Evolutionary conservation across 2,797 vertebrate genomes (phyloP).

Genomic region (Hirundo rustica): DNA sequence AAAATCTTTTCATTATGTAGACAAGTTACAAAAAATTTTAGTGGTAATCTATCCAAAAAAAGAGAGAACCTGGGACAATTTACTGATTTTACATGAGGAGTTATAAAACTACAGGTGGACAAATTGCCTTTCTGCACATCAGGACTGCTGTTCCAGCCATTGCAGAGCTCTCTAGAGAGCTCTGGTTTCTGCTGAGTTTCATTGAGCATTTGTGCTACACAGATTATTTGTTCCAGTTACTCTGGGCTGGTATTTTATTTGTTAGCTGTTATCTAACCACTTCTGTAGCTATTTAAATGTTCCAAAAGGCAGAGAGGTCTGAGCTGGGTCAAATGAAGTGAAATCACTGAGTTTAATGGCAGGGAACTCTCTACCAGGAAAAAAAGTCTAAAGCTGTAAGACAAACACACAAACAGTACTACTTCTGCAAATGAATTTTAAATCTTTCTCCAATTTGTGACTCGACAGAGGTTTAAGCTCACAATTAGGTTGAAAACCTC

Average conservation of each 20-base stretch:
- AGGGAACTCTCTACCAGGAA: neutral
- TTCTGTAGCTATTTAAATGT: conserved; percentile 17
- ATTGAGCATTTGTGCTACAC: neutral
- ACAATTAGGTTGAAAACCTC: neutral
- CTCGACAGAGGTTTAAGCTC: neutral
- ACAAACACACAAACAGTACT: neutral
- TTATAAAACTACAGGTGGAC: neutral
- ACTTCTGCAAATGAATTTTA: neutral
- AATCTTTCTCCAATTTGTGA: neutral
- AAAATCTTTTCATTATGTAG: neutral
- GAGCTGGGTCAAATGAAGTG: neutral
- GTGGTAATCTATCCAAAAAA: neutral
- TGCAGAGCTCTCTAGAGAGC: neutral
- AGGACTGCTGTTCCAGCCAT: neutral
- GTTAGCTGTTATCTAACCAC: neutral
- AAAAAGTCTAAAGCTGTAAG: neutral
- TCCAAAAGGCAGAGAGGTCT: neutral
- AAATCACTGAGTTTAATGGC: neutral
- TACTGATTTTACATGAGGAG: neutral
- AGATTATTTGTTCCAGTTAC: conserved; percentile 2
- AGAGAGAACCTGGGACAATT: neutral
- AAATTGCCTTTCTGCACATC: neutral
- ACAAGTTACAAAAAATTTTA: neutral
- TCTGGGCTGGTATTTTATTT: neutral
- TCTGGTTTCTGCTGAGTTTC: conserved; percentile 4